Evolutionary conservation across 1,140 invertebrate genomes (phyloP).

Genomic region (Zaprionus inermis): DNA sequence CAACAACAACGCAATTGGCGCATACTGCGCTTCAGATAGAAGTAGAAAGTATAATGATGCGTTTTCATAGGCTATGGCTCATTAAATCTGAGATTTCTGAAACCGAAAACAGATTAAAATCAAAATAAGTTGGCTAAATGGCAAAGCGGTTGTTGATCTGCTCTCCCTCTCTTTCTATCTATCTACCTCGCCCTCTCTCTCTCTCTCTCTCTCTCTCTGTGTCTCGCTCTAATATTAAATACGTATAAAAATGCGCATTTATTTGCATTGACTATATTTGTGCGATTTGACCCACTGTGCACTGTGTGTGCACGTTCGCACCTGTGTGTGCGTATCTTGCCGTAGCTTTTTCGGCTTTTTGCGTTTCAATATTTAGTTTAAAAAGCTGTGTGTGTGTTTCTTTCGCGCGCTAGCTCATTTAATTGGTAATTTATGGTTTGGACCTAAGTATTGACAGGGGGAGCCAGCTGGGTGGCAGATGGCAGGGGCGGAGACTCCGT

Average conservation of each 20-base stretch:
- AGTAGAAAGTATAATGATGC: conserved; percentile 15
- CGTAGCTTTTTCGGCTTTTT: conserved; percentile 63
- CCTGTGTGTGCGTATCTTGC: conserved; percentile 25
- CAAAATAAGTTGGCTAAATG: neutral
- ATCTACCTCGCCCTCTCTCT: neutral
- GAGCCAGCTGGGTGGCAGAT: too few species aligned
- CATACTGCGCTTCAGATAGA: conserved; percentile 7
- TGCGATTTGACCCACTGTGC: conserved; percentile 39
- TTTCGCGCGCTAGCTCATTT: conserved; percentile 73
- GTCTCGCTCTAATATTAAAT: neutral
- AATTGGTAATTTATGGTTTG: conserved; percentile 76
- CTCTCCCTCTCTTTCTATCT: neutral
- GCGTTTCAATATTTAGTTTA: conserved; percentile 80
- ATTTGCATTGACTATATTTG: conserved; percentile 1
- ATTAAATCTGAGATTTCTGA: conserved; percentile 17
- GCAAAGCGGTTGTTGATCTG: conserved; percentile 5
- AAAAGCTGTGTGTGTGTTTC: conserved; percentile 49
- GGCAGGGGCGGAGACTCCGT: neutral
- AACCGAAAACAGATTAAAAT: conserved; percentile 24
- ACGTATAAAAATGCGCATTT: conserved; percentile 36
- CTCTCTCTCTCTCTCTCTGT: conserved; percentile 1
- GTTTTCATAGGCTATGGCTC: conserved; percentile 18
- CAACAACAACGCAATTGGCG: conserved; percentile 1
- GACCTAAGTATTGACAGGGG: conserved; percentile 20
- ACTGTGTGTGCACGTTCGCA: conserved; percentile 12